Evolutionary conservation across 2,797 vertebrate species (phyloP), one percentile per base, ranked within the genome.

Genomic region (Mus spretus): DNA sequence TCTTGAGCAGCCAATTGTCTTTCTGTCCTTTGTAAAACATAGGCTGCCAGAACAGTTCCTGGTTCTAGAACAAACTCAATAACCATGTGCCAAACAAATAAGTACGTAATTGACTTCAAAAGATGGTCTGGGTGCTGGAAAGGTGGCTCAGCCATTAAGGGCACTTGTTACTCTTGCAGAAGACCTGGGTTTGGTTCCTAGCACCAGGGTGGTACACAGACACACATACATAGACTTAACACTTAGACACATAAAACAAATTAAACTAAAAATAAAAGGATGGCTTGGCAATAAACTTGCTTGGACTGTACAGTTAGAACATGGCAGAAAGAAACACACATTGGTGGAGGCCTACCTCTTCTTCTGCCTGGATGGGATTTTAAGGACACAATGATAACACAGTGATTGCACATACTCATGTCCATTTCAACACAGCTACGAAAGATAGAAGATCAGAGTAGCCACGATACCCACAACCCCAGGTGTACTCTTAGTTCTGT

Each of bases 241-340:
- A 67, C 67, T 72, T 19, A 34, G 15, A 47, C 3, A 1, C 15
- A 34, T 67, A 85, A 85, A 67, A 85, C 61, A 67, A 85, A 50
- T n/a, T 34, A 8, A 67, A 50, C 6, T 50, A 65, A 85, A 50
- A 67, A 67, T 67, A 78, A 77, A 87, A 92, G 79, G 55, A 37
- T 57, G 26, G 57, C 85, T 47, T 40, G 26, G 19, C 19, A 57
- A 26, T n/a, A 91, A 77, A 80, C 44, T 93, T 89, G 12, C 22
- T 91, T 75, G 34, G 59, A 28, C 22, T 65, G 44, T 24, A 26
- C 61, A n/a, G 17, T 93, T 74, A 84, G 89, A 94, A 90, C 67
- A 37, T 4, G 24, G 80, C 40, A 19, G 0, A 50, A 65, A 59
- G 26, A 89, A 91, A 78, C 9, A 82, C 14, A 1, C 2, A 0